Base-by-base conservation (phyloP, 2,888 invertebrate genomes). In the Tetranychus truncatus region DNA sequence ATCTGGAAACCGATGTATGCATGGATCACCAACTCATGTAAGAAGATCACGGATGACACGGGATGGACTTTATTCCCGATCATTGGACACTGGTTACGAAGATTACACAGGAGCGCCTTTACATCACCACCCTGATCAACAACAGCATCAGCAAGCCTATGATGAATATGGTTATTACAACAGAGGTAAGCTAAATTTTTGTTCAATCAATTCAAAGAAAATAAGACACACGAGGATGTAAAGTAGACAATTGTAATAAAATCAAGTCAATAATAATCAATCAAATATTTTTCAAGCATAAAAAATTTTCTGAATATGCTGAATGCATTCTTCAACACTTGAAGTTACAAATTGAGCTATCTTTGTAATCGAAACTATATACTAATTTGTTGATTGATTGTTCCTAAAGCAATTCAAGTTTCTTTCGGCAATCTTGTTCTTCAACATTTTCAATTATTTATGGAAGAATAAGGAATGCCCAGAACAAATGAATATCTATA, bases 51-150 rank as follows among this genome's bases (percentile, higher is more conserved):
- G 20, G 11, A n/a, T 46, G 44, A n/a, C n/a, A n/a, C 18, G 45
- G 45, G 72, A 72, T 72, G 46, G 45, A 45, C 45, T 24, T 72
- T 72, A 45, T 18, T 72, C 72, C 6, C 72, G 72, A 11, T 72
- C 72, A 24, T 46, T 72, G 45, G 72, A 72, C 34, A 34, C 72
- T 44, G 72, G 72, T 34, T 72, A 72, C 15, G 72, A 72, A 24
- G 72, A 72, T 18, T 72, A 72, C 20, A 24, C 46, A 69, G 11
- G 20, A 69, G 20, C 20, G 69, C 15, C 55, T 15, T 55, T 15
- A 55, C 55, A 55, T 6, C 46, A 46, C 15, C 46, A 8, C 15
- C 55, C 9, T 55, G 55, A 55, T 55, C 55, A 55, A 8, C 46
- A 46, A 3, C 55, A 55, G 55, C 55, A 55, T 7, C 55, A 55